These are phyloP conservation scores for Leuciscus idus DNA, from an alignment of 2,113 vertebrate genomes.

Conservation along the genomic window DNA sequence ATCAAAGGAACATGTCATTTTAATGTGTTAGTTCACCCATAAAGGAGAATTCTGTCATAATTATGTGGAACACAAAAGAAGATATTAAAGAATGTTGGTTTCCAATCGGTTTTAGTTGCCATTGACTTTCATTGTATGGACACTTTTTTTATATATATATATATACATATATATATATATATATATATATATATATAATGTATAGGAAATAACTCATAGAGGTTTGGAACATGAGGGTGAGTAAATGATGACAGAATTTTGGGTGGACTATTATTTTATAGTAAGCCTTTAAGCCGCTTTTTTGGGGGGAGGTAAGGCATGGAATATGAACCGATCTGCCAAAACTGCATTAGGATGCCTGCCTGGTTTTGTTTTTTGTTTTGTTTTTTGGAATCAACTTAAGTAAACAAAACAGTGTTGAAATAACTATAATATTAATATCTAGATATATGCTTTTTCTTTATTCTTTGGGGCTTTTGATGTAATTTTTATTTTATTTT, in stretches of 20 bases:
- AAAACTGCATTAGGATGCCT: background rate
- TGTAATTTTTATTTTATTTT: too few relatives aligned
- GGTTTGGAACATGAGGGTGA: too few relatives aligned
- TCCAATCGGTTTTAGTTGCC: too few relatives aligned
- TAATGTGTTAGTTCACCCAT: too few relatives aligned
- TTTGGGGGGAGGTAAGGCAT: background rate
- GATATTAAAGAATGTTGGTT: too few relatives aligned
- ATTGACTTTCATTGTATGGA: too few relatives aligned
- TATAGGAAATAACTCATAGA: too few relatives aligned
- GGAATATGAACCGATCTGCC: constrained; percentile 8
- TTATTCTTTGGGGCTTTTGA: background rate
- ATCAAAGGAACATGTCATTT: background rate
- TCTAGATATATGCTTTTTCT: background rate
- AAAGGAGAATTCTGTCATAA: too few relatives aligned
- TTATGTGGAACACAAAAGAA: too few relatives aligned
- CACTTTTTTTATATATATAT: too few relatives aligned
- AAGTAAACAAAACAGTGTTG: background rate
- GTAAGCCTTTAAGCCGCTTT: constrained; percentile 42
- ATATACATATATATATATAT: too few relatives aligned
- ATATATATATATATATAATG: too few relatives aligned
- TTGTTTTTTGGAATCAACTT: background rate
- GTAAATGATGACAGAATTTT: background rate
- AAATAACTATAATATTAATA: background rate
- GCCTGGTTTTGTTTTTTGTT: background rate
- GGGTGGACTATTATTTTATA: background rate